Percentiles rank a stretch among this genome's conserved stretches.
phyloP scores from a whole-genome alignment of 2,797 vertebrate species.

The Onychomys arenicola region DNA sequence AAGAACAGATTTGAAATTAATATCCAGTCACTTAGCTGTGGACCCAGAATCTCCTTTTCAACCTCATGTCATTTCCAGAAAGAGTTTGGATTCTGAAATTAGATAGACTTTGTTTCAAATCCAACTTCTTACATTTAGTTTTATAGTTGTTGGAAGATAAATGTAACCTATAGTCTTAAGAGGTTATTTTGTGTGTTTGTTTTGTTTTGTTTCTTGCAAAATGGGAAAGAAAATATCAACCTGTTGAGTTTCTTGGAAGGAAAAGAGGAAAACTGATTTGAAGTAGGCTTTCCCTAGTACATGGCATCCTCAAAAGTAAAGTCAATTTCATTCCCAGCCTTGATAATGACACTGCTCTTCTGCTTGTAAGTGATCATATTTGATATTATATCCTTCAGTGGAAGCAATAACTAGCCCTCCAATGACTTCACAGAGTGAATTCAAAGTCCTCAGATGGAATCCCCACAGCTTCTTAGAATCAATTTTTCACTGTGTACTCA shows the following conservation, averaged over 20 bases:
- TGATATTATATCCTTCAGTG: not conserved
- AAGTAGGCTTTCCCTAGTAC: not conserved
- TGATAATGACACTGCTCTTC: not conserved
- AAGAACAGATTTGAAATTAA: not conserved
- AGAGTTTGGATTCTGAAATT: not conserved
- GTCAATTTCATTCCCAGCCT: not conserved
- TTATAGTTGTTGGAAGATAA: not conserved
- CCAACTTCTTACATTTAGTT: not conserved
- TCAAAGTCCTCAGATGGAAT: not conserved
- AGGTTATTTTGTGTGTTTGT: not conserved
- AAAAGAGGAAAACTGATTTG: not conserved
- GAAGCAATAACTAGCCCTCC: not conserved
- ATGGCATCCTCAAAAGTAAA: not conserved
- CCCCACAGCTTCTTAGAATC: not conserved
- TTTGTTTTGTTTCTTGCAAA: not conserved
- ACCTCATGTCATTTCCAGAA: not conserved
- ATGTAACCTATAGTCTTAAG: not conserved
- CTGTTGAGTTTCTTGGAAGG: not conserved
- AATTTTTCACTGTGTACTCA: constrained; percentile 26
- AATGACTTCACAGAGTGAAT: not conserved
- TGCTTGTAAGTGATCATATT: not conserved
- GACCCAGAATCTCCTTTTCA: not conserved
- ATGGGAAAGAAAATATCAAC: not conserved
- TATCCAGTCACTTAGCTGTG: not conserved
- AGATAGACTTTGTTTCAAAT: constrained; percentile 1